Percentiles rank a stretch among this genome's conserved stretches.
Evolutionary conservation across 2,113 vertebrate species (phyloP).

Genomic region (Hystrix cristata): DNA sequence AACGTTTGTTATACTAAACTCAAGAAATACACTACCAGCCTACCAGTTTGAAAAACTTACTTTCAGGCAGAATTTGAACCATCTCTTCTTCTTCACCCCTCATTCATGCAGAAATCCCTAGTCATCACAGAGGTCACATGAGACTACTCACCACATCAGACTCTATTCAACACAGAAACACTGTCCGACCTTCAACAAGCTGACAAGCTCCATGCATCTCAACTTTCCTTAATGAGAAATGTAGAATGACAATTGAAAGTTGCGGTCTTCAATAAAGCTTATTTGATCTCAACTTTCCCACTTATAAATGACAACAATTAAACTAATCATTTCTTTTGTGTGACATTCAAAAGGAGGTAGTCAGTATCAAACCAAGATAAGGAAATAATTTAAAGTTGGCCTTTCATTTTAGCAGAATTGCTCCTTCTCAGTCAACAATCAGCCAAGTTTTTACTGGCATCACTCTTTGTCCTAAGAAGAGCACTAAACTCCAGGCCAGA

Average conservation of each 20-base stretch:
- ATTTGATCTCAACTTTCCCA: slow-evolving; percentile 52
- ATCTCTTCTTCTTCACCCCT: background rate
- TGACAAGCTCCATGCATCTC: slow-evolving; percentile 22
- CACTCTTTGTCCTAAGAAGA: background rate
- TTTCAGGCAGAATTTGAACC: slow-evolving; percentile 14
- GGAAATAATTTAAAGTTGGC: slow-evolving; percentile 22
- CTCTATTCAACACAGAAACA: slow-evolving; percentile 35
- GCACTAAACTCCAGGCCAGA: background rate
- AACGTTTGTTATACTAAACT: background rate
- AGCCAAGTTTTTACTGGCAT: background rate
- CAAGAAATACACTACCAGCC: background rate
- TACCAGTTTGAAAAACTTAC: background rate
- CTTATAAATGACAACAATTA: slow-evolving; percentile 49
- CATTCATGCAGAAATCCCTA: slow-evolving; percentile 12
- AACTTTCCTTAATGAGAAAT: slow-evolving; percentile 58
- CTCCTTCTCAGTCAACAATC: slow-evolving; percentile 26
- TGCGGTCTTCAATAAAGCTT: slow-evolving; percentile 18
- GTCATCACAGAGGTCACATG: background rate
- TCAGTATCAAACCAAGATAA: slow-evolving; percentile 31
- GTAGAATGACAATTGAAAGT: slow-evolving; percentile 21
- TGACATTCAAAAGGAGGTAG: slow-evolving; percentile 32
- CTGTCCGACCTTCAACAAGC: slow-evolving; percentile 40
- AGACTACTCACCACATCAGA: background rate
- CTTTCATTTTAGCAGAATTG: slow-evolving; percentile 31
- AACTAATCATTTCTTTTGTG: slow-evolving; percentile 39